A percentile compares a stretch with the other conserved stretches of the same genome.
Conservation (phyloP, 2,113 vertebrate genomes). For the Actenoides lindsayi region DNA sequence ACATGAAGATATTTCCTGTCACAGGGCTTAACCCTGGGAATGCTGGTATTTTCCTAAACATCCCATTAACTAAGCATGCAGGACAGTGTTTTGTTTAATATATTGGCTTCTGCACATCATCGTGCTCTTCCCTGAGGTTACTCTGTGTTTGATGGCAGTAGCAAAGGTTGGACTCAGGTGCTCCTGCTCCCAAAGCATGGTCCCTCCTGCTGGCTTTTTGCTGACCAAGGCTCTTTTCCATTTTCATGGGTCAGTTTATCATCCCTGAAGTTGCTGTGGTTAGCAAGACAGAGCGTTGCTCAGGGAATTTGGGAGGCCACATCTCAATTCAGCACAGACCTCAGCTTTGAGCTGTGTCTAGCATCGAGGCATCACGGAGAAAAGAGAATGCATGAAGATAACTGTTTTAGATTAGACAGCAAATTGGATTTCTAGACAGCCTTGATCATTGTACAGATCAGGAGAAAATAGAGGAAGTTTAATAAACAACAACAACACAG, state of each 20-base stretch:
- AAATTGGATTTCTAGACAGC: constrained; percentile 9
- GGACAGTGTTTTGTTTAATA: not conserved
- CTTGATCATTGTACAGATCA: not conserved
- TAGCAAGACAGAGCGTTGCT: not conserved
- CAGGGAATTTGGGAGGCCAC: not conserved
- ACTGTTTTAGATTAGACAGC: not conserved
- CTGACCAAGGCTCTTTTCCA: not conserved
- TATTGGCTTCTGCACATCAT: not conserved
- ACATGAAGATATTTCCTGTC: not conserved
- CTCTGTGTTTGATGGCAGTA: not conserved
- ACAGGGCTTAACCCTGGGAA: not conserved
- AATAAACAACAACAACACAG: constrained; percentile 9
- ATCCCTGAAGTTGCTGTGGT: not conserved
- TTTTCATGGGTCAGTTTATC: not conserved
- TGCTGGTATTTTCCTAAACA: not conserved
- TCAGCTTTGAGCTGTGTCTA: not conserved
- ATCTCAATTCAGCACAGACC: not conserved
- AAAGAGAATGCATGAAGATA: not conserved
- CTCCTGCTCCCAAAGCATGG: not conserved
- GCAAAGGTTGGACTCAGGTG: not conserved
- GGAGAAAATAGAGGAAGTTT: constrained; percentile 44
- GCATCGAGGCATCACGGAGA: not conserved
- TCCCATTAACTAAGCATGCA: not conserved
- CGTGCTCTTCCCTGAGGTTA: not conserved
- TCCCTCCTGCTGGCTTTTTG: not conserved